phyloP scores from a whole-genome alignment of 53 echinoderm and acorn worm species.

The Hippasteria phrygiana region DNA sequence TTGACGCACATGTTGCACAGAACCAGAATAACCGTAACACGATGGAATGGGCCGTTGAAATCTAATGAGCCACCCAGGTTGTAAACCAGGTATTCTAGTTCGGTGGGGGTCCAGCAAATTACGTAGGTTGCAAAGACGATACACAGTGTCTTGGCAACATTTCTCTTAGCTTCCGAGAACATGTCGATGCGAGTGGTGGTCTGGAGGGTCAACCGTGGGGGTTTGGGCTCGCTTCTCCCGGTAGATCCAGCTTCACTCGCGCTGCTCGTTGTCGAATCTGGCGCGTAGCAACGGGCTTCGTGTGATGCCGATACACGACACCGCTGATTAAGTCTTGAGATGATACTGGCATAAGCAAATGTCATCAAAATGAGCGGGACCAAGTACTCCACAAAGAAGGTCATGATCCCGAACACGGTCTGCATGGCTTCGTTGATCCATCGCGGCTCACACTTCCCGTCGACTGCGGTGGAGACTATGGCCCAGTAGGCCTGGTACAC shows the following conservation, averaged over 20 bases:
- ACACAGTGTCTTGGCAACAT: conserved; percentile 83
- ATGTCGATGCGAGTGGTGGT: conserved; percentile 18
- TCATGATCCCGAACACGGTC: conserved; percentile 72
- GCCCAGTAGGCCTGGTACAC: conserved; percentile 84
- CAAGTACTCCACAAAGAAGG: conserved; percentile 81
- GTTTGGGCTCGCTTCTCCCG: background rate
- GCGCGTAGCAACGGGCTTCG: background rate
- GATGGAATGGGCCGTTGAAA: conserved; percentile 77
- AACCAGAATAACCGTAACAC: conserved; percentile 71
- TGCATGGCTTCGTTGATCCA: conserved; percentile 76
- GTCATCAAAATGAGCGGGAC: conserved; percentile 84
- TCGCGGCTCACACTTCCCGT: conserved; percentile 62
- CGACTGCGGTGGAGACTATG: conserved; percentile 58
- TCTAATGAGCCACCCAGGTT: conserved; percentile 78
- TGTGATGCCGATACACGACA: conserved; percentile 26
- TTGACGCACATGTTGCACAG: conserved; percentile 84
- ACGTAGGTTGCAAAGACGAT: conserved; percentile 85
- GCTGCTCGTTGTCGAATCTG: background rate
- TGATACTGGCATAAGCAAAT: conserved; percentile 83
- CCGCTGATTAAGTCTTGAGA: conserved; percentile 68
- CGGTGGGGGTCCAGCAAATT: conserved; percentile 89
- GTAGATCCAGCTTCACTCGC: conserved; percentile 6
- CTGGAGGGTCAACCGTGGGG: background rate
- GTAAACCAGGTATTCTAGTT: conserved; percentile 84
- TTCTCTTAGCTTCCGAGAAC: conserved; percentile 81